These are phyloP conservation scores for Rhinichthys osculus DNA, from an alignment of 2,797 vertebrate genomes.

Conservation along the genomic window DNA sequence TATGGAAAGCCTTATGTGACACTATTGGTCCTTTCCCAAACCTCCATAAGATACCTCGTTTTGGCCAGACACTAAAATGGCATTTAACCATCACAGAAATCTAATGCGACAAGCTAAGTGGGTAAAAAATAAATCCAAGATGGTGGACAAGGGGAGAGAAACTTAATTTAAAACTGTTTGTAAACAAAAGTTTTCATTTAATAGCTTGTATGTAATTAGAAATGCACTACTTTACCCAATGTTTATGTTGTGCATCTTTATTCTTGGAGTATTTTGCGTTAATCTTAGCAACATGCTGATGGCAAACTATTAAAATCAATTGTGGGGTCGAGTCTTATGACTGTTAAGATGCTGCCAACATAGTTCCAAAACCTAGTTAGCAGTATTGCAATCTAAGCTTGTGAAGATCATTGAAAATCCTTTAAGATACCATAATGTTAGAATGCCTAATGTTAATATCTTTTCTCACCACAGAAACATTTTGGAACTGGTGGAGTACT, in stretches of 20 bases:
- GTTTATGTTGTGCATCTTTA: not conserved
- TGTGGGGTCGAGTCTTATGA: not conserved
- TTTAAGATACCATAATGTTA: not conserved
- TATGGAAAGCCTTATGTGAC: slow-evolving; percentile 58
- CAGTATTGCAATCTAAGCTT: not conserved
- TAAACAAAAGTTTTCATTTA: not conserved
- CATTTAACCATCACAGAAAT: not conserved
- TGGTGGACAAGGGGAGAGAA: not conserved
- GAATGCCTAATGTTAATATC: not conserved
- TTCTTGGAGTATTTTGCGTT: not conserved
- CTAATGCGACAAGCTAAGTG: not conserved
- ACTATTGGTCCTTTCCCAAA: not conserved
- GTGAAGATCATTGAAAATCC: not conserved
- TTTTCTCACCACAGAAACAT: slow-evolving; percentile 83
- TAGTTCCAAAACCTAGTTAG: not conserved
- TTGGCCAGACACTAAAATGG: not conserved
- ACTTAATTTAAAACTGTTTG: not conserved
- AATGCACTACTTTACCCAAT: not conserved
- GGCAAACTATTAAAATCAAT: not conserved
- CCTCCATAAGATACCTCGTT: not conserved
- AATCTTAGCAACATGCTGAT: not conserved
- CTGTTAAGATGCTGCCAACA: not conserved
- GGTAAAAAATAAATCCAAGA: not conserved
- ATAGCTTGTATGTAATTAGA: not conserved
- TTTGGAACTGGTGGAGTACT: slow-evolving; percentile 96